Evolutionary conservation across 2,113 vertebrate genomes (phyloP), one percentile per base, ranked within the genome.

Genomic region (Jaculus jaculus): DNA sequence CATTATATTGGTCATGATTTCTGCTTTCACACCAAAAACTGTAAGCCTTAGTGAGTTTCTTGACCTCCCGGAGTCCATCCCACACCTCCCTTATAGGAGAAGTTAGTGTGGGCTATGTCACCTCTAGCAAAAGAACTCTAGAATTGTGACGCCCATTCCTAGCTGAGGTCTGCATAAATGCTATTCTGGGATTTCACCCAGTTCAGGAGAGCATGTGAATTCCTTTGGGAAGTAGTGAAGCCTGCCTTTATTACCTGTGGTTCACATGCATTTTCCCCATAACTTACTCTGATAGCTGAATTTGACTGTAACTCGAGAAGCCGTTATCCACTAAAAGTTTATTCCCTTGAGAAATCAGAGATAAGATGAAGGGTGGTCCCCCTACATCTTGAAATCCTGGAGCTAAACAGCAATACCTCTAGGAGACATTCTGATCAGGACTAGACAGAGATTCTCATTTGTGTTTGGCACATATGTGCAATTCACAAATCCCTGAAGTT

Each of bases 231-330:
- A 61, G n/a, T 21, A 7, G 37, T 75, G 7, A 51, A 37, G 28
- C 37, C 15, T n/a, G 60, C 11, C 30, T 60, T 47, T 47, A 3
- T 80, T 69, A 34, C 7, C 24, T 88, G 26, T n/a, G 23, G 34
- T 54, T 71, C 51, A 30, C 15, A 11, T 79, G 73, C 13, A 58
- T 86, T 86, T 80, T 9, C 34, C 80, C 66, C 26, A 13, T 63
- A 18, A 34, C 26, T 15, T 69, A 37, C 23, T 87, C 73, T 30
- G 20, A 87, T 18, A 63, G 16, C 15, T 89, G 21, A 63, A 39
- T 75, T 83, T 26, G 58, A 68, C 78, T 91, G 37, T 80, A 89
- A 84, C 30, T 65, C 60, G 73, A 66, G 21, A 91, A 83, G 39
- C 32, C 5, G n/a, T 84, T 94, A 69, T 37, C 39, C n/a, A 81